Evolutionary conservation across 1,140 invertebrate species (phyloP).

Genomic region (Teleogryllus occipitalis): DNA sequence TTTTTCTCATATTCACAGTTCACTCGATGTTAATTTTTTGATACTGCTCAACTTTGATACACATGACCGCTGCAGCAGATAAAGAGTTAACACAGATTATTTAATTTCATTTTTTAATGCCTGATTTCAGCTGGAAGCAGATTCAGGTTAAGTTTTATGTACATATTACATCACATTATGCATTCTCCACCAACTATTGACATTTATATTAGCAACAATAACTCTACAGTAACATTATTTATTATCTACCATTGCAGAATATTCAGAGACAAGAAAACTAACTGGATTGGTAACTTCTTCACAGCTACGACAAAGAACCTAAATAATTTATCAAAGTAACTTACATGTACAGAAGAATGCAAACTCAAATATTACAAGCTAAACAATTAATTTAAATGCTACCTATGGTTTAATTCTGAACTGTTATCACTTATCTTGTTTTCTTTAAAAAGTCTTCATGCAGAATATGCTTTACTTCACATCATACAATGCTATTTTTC

Average conservation of each 20-base stretch:
- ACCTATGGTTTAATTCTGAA: no score
- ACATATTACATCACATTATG: background rate
- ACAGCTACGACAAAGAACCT: background rate
- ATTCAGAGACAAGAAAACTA: background rate
- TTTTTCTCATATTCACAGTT: no score
- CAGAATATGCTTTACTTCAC: no score
- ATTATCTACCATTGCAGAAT: background rate
- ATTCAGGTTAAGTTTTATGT: background rate
- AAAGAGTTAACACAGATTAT: background rate
- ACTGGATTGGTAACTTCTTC: background rate
- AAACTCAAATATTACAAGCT: background rate
- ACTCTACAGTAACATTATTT: background rate
- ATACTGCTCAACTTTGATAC: no score
- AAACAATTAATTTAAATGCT: background rate
- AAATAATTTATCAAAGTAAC: background rate
- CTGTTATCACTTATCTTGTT: no score
- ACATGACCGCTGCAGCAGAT: background rate
- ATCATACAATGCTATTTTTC: no score
- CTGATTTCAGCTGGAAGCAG: background rate
- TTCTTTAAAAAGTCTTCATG: no score
- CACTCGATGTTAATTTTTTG: no score
- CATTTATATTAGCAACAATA: background rate
- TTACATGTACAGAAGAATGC: background rate
- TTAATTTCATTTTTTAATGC: background rate
- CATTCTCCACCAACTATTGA: background rate